A percentile compares a stretch with the other conserved stretches of the same genome.
Conservation (phyloP, 2,888 invertebrate species). For the Trichacis sp. region DNA sequence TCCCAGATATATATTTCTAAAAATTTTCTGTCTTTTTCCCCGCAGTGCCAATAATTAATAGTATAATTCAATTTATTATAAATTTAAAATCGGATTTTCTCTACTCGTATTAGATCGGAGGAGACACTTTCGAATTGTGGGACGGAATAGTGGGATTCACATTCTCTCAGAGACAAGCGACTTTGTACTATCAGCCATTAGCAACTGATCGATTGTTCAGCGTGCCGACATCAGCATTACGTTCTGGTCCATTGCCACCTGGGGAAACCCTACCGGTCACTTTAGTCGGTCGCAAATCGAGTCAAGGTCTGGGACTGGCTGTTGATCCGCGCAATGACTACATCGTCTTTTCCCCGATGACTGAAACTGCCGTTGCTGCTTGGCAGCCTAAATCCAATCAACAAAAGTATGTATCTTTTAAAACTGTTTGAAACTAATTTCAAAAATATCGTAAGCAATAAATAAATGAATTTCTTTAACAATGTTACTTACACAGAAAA, state of each 20-base stretch:
- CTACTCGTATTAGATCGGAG: slow-evolving; percentile 78
- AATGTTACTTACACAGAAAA: no score
- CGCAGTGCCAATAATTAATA: no score
- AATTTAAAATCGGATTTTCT: no score
- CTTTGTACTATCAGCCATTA: slow-evolving; percentile 79
- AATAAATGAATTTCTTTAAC: no score
- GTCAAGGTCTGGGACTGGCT: slow-evolving; percentile 82
- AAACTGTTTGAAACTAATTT: no score
- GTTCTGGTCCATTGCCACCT: slow-evolving; percentile 79
- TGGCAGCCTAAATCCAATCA: slow-evolving; percentile 82
- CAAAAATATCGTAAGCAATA: no score
- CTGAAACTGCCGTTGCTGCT: slow-evolving; percentile 83
- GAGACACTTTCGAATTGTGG: slow-evolving; percentile 78
- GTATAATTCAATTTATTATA: no score
- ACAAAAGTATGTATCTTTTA: slow-evolving; percentile 78
- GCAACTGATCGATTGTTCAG: slow-evolving; percentile 84
- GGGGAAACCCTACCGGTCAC: slow-evolving; percentile 81
- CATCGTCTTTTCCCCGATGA: slow-evolving; percentile 82
- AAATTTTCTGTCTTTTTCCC: no score
- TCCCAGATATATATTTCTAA: no score
- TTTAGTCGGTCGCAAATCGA: slow-evolving; percentile 85
- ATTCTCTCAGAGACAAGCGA: slow-evolving; percentile 75
- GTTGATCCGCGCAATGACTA: slow-evolving; percentile 81
- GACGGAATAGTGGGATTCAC: slow-evolving; percentile 81
- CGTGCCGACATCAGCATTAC: slow-evolving; percentile 79